Evolutionary conservation across 2,113 vertebrate genomes (phyloP).

Genomic region (Acinonyx jubatus): DNA sequence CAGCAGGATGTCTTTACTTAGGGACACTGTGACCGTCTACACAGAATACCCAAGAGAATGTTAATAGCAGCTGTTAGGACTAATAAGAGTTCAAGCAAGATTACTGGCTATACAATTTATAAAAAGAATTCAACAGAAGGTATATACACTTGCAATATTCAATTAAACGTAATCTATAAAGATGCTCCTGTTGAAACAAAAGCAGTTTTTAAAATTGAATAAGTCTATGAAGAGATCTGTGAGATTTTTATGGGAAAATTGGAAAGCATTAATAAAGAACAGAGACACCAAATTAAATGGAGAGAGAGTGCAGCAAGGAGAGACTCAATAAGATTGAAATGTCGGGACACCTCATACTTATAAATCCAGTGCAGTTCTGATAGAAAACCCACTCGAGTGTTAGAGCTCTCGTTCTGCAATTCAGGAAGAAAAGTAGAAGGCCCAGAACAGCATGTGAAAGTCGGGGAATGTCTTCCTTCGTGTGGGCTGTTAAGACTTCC

Average conservation of each 20-base stretch:
- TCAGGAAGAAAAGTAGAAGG: not conserved
- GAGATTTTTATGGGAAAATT: not conserved
- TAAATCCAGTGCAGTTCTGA: slow-evolving; percentile 3
- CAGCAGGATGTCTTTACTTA: not conserved
- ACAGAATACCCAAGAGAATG: not conserved
- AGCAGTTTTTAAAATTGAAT: not conserved
- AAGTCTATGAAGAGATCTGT: not conserved
- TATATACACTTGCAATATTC: not conserved
- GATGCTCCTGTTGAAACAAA: not conserved
- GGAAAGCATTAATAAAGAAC: not conserved
- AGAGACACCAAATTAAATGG: not conserved
- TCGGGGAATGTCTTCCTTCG: not conserved
- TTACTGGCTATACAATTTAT: not conserved
- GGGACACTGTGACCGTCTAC: not conserved
- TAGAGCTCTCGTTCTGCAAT: not conserved
- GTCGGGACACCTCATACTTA: not conserved
- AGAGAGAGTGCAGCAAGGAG: not conserved
- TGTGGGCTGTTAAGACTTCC: not conserved
- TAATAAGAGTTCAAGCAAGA: not conserved
- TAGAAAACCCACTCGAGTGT: not conserved
- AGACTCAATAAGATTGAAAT: not conserved
- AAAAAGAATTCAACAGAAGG: not conserved
- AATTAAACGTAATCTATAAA: slow-evolving; percentile 1
- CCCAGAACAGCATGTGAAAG: not conserved
- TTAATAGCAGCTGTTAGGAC: not conserved